phyloP scores from a whole-genome alignment of 1,140 invertebrate species.

The Drosophila arizonae region DNA sequence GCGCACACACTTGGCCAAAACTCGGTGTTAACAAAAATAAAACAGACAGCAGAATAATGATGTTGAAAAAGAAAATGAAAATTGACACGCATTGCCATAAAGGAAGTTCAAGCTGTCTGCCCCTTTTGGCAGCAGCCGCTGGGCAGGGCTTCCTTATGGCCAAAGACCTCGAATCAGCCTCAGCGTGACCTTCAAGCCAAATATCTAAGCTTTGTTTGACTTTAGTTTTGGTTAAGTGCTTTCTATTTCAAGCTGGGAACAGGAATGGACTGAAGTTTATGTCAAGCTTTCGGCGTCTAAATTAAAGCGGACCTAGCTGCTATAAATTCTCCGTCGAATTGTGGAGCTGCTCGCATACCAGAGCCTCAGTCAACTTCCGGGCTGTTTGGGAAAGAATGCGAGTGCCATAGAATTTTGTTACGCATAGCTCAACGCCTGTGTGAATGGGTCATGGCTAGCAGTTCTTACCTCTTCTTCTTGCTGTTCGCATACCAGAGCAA shows the following conservation, averaged over 20 bases:
- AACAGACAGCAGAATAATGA: neutral
- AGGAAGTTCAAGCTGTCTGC: constrained; percentile 47
- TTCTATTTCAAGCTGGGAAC: constrained; percentile 63
- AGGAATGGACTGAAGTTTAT: constrained; percentile 38
- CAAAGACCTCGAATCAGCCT: neutral
- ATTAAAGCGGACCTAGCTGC: constrained; percentile 8
- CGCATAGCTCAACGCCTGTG: constrained; percentile 57
- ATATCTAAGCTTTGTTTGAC: constrained; percentile 7
- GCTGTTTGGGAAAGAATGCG: constrained; percentile 70
- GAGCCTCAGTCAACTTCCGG: constrained; percentile 60
- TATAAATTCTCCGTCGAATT: constrained; percentile 37
- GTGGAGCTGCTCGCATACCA: constrained; percentile 56
- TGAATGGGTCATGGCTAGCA: constrained; percentile 66
- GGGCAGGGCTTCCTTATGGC: constrained; percentile 53
- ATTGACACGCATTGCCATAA: constrained; percentile 64
- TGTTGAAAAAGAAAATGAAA: constrained; percentile 53
- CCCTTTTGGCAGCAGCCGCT: constrained; percentile 29
- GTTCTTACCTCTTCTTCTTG: constrained; percentile 24
- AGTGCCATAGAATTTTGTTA: constrained; percentile 58
- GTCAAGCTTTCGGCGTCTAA: constrained; percentile 55
- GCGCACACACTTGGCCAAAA: neutral
- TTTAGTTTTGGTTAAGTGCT: constrained; percentile 31
- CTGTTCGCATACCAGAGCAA: constrained; percentile 38
- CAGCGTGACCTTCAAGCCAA: constrained; percentile 67
- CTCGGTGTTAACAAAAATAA: constrained; percentile 16